phyloP scores from a whole-genome alignment of 2,888 invertebrate species.

The Oscheius sp. region DNA sequence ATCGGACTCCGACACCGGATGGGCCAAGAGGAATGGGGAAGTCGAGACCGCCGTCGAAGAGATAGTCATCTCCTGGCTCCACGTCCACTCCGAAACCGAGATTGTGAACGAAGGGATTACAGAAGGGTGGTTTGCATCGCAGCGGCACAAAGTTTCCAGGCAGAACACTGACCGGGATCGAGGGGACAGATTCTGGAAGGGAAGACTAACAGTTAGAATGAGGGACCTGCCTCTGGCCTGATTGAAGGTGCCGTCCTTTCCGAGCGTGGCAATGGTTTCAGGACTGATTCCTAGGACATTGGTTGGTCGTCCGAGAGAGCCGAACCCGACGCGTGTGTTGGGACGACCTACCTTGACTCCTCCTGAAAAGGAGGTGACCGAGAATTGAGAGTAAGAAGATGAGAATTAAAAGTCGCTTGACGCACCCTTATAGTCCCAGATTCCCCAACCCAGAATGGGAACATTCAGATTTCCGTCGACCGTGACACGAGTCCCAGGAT shows the following conservation, averaged over 20 bases:
- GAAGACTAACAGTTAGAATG: not conserved
- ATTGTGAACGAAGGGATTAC: constrained; percentile 69
- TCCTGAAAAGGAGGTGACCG: constrained; percentile 37
- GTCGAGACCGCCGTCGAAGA: constrained; percentile 66
- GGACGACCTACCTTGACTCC: constrained; percentile 62
- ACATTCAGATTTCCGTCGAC: constrained; percentile 68
- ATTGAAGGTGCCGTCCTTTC: constrained; percentile 62
- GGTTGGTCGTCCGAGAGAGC: constrained; percentile 59
- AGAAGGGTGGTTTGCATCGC: constrained; percentile 68
- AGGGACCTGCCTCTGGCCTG: constrained; percentile 57
- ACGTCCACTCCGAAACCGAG: constrained; percentile 66
- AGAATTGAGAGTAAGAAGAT: not conserved
- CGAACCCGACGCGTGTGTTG: constrained; percentile 64
- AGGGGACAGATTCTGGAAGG: constrained; percentile 58
- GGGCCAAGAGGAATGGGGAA: constrained; percentile 66
- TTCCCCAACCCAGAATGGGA: constrained; percentile 67
- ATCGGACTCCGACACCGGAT: constrained; percentile 65
- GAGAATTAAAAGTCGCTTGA: not conserved
- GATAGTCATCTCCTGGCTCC: constrained; percentile 65
- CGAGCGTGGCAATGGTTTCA: constrained; percentile 61
- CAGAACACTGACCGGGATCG: constrained; percentile 64
- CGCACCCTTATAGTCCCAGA: constrained; percentile 67
- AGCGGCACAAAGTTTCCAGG: constrained; percentile 69
- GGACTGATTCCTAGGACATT: constrained; percentile 64
- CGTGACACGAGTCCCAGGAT: constrained; percentile 64